Evolutionary conservation across 2,888 invertebrate species (phyloP), one percentile per base, ranked within the genome.

Genomic region (Tachina lurida): DNA sequence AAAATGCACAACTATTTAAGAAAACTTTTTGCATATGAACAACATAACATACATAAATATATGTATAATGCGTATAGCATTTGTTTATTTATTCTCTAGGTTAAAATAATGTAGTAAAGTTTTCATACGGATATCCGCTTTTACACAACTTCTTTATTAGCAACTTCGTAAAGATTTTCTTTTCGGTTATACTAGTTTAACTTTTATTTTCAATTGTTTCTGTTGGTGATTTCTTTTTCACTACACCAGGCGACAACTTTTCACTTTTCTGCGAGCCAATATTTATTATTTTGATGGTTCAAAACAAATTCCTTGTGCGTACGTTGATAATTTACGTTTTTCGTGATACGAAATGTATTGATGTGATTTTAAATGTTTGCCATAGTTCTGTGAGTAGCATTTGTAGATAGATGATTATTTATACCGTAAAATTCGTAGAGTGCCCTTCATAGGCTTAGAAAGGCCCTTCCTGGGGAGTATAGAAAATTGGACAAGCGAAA

Each of bases 111-210:
- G 41, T 22, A 31, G 17, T 39, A 19, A 77, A 82, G 41, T 63
- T 82, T 63, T 47, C 62, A 41, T 52, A 62, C 60, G 78, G 78
- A 84, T 84, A 78, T 78, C 68, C 84, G 68, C 43, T 74, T 56
- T 84, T 19, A 22, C 13, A 63, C 65, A 73, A 73, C 13, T 52
- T 65, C 56, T 9, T 68, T 68, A n/a, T 54, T 62, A 22, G 22
- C 43, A 52, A 77, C 45, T 83, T 43, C 41, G 41, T 60, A 2
- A 67, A 58, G 54, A 54, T 79, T 79, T 77, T 63, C 3, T 10
- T 45, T 62, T 15, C 31, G n/a, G 41, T 52, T 58, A 4, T 31
- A 41, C 49, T 67, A 49, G 49, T 52, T 52, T 17, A 63, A 62
- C 52, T 70, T 78, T 71, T 78, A 31, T 52, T 78, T 62, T 62